A percentile compares a stretch with the other conserved stretches of the same genome.
Evolutionary conservation across 2,797 vertebrate species (phyloP).

Genomic region (Amblyraja radiata): DNA sequence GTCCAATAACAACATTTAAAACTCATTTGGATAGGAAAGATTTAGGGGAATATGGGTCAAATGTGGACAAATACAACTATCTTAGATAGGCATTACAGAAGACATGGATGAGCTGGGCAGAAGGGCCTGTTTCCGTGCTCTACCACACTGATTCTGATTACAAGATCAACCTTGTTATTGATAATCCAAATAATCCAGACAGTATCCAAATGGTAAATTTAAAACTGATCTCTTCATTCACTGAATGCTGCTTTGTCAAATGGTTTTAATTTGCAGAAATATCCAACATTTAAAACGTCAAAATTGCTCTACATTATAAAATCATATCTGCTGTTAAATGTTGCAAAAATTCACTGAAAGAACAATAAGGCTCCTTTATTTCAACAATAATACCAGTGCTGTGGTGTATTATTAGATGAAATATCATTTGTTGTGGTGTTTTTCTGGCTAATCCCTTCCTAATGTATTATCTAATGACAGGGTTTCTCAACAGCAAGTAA

Average conservation of each 20-base stretch:
- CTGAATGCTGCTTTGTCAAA: neutral
- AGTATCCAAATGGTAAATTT: neutral
- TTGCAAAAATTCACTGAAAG: neutral
- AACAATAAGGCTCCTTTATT: neutral
- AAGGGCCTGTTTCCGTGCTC: too few species aligned
- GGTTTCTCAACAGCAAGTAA: neutral
- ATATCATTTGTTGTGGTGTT: neutral
- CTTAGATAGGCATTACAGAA: too few species aligned
- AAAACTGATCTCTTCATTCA: neutral
- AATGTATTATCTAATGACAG: conserved; percentile 1
- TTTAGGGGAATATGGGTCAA: too few species aligned
- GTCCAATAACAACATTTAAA: too few species aligned
- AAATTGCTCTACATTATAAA: neutral
- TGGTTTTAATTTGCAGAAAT: neutral
- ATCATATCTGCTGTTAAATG: neutral
- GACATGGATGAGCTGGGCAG: too few species aligned
- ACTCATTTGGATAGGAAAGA: too few species aligned
- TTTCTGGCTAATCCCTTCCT: neutral
- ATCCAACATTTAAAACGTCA: neutral
- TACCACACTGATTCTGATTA: neutral
- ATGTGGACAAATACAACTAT: too few species aligned
- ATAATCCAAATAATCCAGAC: neutral
- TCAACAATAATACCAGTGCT: neutral
- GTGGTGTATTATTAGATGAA: neutral
- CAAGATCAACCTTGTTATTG: neutral